Evolutionary conservation across 2,113 vertebrate genomes (phyloP).

Genomic region (Gymnogyps californianus): DNA sequence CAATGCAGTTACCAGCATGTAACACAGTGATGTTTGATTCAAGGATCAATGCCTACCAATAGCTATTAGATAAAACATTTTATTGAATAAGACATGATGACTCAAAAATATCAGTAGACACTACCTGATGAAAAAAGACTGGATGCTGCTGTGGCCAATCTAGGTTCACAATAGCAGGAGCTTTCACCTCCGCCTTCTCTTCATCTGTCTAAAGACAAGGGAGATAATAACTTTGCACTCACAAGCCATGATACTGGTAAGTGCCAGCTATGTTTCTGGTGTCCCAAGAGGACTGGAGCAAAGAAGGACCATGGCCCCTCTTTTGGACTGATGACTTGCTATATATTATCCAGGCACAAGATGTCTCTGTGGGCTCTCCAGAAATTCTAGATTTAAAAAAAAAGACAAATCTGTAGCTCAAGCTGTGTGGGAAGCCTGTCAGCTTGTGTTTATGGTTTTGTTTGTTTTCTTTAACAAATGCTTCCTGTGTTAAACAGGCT

Average conservation of each 20-base stretch:
- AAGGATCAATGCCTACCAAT: neutral
- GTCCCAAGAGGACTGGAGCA: neutral
- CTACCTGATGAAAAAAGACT: neutral
- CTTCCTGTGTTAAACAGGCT: neutral
- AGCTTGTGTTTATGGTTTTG: constrained; percentile 27
- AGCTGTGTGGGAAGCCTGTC: constrained; percentile 18
- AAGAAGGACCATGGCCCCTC: neutral
- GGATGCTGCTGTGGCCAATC: neutral
- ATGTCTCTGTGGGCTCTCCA: constrained; percentile 50
- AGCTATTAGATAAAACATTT: neutral
- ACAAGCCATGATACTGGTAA: neutral
- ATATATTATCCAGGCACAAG: constrained; percentile 51
- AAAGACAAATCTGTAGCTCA: neutral
- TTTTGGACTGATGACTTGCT: neutral
- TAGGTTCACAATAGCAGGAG: neutral
- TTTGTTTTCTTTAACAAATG: constrained; percentile 10
- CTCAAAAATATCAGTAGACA: neutral
- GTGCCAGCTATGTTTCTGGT: neutral
- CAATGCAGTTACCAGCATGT: neutral
- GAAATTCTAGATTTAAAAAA: neutral
- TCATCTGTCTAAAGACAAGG: neutral
- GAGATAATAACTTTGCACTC: neutral
- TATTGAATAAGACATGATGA: neutral
- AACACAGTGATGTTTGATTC: neutral
- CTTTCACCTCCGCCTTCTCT: neutral